Base-by-base conservation (phyloP, 1,140 invertebrate genomes). In the Drosophila gunungcola region DNA sequence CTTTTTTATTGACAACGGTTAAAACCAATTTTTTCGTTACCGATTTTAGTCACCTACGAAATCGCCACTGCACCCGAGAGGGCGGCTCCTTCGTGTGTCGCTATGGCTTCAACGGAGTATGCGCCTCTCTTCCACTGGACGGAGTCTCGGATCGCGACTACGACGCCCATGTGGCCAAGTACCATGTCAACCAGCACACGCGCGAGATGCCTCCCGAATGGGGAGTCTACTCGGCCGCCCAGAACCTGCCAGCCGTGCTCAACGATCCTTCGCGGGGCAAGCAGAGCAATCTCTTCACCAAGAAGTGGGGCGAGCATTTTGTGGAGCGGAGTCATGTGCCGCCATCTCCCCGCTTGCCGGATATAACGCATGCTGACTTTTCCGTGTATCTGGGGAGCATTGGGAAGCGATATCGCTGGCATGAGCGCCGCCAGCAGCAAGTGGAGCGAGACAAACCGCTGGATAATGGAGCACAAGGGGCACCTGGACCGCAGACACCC, bases 291-390 rank as follows among this genome's bases (percentile, higher is more conserved):
- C 98, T 99, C 83, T 98, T 99, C 86, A 99, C 98, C 1, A 98
- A 98, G 93, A 98, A 98, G 73, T 99, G 99, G 99, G 98, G 99
- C 42, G 98, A 99, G 86, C 95, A 95, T 62, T 99, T 99, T 93
- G 94, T 98, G 6, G 98, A 98, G 68, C 96, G 96, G 78, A 93
- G 94, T 10, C 74, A 75, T 4, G 95, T 99, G 86, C 94, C 95
- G 21, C 95, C 95, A 58, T 96, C 96, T 78, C 95, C 95, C 2
- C 96, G 96, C 92, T 93, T 99, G 68, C 97, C 97, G 43, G 96
- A 98, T 82, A 96, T 99, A 29, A 95, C 94, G 2, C 94, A 95
- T 80, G 94, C 95, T 45, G 96, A 98, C 93, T 98, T 99, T 93
- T 96, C 98, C 73, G 93, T 94, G 41, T 99, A 99, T 93, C 93